Evolutionary conservation across 2,113 vertebrate genomes (phyloP), one percentile per base, ranked within the genome.

Genomic region (Sinocyclocheilus grahami): DNA sequence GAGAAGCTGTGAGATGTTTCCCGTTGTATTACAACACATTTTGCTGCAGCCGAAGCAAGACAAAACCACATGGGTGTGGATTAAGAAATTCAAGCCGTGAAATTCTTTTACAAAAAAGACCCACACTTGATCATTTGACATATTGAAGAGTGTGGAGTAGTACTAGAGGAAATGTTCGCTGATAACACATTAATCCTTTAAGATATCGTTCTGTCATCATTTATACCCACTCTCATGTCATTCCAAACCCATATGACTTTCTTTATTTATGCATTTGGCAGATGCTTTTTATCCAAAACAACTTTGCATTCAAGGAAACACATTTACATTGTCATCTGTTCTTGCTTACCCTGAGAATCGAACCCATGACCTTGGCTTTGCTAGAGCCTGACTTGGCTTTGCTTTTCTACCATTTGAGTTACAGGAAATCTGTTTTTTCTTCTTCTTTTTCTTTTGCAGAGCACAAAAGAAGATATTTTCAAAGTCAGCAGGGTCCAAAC

Each of bases 11-110:
- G 51, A 60, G 60, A 86, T 83, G 37, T 79, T 86, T 83, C 55
- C 33, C n/a, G 12, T 75, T 88, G 85, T 78, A 85, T 86, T 88
- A 86, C 80, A 46, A 24, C 63, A 85, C 42, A 55, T 85, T 76
- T 77, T 77, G 58, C 53, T 63, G 55, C 62, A 71, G 51, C 53
- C 22, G n/a, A 27, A 78, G 27, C 10, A 65, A 75, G 48, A 62
- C 27, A 83, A 65, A 79, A 79, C 63, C 71, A 37, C 24, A 22
- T 74, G 27, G 60, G 30, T 24, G 20, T 79, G 81, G 37, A 77
- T n/a, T 30, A 37, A 74, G 39, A 5, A 12, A 14, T n/a, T 69
- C 16, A 71, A 14, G 27, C 39, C 0, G 3, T 33, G 27, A 71
- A 53, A 53, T 51, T 20, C 3, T 22, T 46, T 18, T 16, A 24